Evolutionary conservation across 2,888 invertebrate genomes (phyloP).

Genomic region (Megaustenia siamemsis): DNA sequence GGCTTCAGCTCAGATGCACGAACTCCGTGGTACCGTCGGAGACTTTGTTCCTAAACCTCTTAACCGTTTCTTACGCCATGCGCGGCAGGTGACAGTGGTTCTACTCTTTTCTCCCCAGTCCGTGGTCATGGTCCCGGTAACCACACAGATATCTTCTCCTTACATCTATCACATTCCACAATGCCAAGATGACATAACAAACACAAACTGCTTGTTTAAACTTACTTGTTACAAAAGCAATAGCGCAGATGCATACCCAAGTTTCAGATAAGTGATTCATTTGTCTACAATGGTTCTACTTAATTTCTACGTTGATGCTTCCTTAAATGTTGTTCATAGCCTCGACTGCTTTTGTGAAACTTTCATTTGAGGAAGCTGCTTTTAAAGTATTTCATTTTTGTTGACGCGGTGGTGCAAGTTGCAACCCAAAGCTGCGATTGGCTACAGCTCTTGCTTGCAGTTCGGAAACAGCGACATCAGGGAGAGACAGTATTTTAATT

Average conservation of each 20-base stretch:
- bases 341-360: neutral
- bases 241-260: neutral
- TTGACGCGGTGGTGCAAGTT: neutral
- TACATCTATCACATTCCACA: too few species aligned
- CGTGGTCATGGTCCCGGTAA: too few species aligned
- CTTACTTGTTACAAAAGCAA: neutral
- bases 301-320: neutral
- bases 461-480: neutral
- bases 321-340: neutral
- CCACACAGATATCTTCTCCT: too few species aligned
- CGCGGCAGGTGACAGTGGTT: too few species aligned
- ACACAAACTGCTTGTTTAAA: too few species aligned
- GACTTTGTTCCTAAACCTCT: too few species aligned
- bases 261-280: conserved; percentile 9
- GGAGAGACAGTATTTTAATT: neutral
- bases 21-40: too few species aligned
- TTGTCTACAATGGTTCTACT: neutral
- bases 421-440: neutral
- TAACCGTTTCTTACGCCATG: too few species aligned
- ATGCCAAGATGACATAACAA: too few species aligned
- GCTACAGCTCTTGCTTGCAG: neutral
- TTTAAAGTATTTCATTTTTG: neutral
- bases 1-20: too few species aligned
- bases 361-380: neutral
- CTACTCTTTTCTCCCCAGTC: too few species aligned